Conservation (phyloP, 2,797 vertebrate species). For the Brotula barbata region DNA sequence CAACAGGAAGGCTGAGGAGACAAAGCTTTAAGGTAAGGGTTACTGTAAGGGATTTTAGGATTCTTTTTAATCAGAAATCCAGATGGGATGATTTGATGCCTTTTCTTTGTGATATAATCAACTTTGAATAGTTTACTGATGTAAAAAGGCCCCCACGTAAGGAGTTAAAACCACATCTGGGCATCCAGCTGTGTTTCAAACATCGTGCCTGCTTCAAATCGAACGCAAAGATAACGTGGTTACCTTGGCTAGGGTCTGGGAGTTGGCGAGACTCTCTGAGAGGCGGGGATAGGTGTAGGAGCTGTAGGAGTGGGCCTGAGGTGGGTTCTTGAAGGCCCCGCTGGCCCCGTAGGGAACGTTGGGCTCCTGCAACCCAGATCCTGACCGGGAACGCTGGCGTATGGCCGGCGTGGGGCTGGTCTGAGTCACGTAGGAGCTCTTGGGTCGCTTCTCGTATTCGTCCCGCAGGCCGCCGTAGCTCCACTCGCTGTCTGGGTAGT, state of each 20-base stretch:
- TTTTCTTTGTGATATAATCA: no score
- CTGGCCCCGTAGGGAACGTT: constrained; percentile 84
- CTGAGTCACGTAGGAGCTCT: constrained; percentile 91
- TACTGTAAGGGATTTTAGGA: no score
- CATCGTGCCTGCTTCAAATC: no score
- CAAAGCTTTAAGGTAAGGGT: no score
- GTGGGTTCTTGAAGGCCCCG: constrained; percentile 87
- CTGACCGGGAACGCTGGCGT: constrained; percentile 92
- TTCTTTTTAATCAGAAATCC: no score
- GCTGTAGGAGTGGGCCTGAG: constrained; percentile 91
- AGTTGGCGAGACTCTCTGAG: constrained; percentile 84
- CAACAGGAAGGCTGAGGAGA: no score
- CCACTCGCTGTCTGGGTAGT: constrained; percentile 89
- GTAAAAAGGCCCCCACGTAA: no score
- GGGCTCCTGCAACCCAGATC: constrained; percentile 95
- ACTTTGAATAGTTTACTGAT: no score
- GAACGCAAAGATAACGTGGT: constrained; percentile 6
- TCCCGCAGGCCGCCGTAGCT: constrained; percentile 84
- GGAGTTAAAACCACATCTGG: no score
- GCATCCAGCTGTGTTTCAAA: no score
- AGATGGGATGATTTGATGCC: no score
- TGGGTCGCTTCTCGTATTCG: constrained; percentile 92
- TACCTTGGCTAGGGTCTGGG: constrained; percentile 90
- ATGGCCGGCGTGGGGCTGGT: constrained; percentile 92
- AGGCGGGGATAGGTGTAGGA: constrained; percentile 97